Conservation (phyloP, 2,888 invertebrate genomes). For the Rosalia funebris region DNA sequence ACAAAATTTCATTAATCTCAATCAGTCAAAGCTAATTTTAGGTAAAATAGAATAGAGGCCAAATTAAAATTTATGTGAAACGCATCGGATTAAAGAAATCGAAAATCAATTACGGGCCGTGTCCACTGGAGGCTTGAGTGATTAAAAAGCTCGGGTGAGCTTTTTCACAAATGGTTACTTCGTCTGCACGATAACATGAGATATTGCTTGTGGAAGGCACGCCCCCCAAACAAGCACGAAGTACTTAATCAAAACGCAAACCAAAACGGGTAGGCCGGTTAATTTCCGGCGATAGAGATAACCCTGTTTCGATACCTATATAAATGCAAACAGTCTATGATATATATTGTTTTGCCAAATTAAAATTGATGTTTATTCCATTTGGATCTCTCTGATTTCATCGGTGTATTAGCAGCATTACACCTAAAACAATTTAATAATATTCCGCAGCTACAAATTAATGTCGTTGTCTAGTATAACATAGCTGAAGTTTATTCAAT, state of each 20-base stretch:
- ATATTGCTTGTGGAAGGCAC: slow-evolving; percentile 37
- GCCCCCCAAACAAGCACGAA: slow-evolving; percentile 34
- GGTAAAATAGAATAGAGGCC: slow-evolving; percentile 34
- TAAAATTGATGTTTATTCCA: slow-evolving; percentile 43
- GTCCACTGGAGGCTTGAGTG: slow-evolving; percentile 45
- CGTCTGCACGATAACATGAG: slow-evolving; percentile 45
- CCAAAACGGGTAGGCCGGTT: slow-evolving; percentile 40
- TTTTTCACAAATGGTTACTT: slow-evolving; percentile 46
- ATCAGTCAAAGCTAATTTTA: slow-evolving; percentile 38
- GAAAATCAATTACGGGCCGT: slow-evolving; percentile 48
- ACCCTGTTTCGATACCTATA: slow-evolving; percentile 37
- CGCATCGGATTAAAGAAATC: slow-evolving; percentile 44
- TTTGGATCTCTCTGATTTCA: slow-evolving; percentile 12
- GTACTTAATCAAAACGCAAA: slow-evolving; percentile 45
- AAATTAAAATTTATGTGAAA: slow-evolving; percentile 44
- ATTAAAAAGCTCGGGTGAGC: slow-evolving; percentile 43
- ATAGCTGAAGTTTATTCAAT: too few species aligned
- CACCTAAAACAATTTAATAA: not conserved
- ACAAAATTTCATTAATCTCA: slow-evolving; percentile 32
- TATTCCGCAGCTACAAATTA: slow-evolving; percentile 1
- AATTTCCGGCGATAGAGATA: slow-evolving; percentile 46
- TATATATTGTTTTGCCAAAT: slow-evolving; percentile 46
- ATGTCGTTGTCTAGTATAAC: too few species aligned
- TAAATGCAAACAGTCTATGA: slow-evolving; percentile 45
- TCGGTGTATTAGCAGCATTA: slow-evolving; percentile 18